Evolutionary conservation across 2,888 invertebrate genomes (phyloP).

Genomic region (Acleris sparsana): DNA sequence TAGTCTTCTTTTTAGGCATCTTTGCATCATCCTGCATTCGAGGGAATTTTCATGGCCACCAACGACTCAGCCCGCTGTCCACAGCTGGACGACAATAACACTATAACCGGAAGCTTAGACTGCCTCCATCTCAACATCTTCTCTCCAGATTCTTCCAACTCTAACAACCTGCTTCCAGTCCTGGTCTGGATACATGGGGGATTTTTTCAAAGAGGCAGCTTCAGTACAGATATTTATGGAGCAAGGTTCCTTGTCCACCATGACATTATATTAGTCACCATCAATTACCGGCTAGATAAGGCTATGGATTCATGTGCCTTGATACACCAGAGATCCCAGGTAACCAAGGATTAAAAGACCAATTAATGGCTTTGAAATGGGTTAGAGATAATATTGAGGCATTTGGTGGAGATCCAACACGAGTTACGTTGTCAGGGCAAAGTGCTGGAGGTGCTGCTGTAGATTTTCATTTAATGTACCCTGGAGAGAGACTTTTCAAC

Average conservation of each 20-base stretch:
- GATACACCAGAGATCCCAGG: slow-evolving; percentile 44
- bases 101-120: slow-evolving; percentile 65
- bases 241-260: slow-evolving; percentile 34
- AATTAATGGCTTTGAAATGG: slow-evolving; percentile 39
- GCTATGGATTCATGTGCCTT: slow-evolving; percentile 39
- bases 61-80: slow-evolving; percentile 58
- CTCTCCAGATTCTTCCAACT: slow-evolving; percentile 29
- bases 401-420: slow-evolving; percentile 36
- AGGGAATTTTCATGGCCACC: slow-evolving; percentile 52
- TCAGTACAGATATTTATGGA: slow-evolving; percentile 7
- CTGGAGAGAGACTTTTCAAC: slow-evolving; percentile 32
- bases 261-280: slow-evolving; percentile 35
- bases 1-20: slow-evolving; percentile 48
- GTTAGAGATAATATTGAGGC: slow-evolving; percentile 38
- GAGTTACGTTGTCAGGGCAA: slow-evolving; percentile 36
- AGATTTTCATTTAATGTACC: slow-evolving; percentile 37
- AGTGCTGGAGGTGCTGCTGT: slow-evolving; percentile 39
- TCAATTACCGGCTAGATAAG: slow-evolving; percentile 39
- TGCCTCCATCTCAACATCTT: slow-evolving; percentile 84
- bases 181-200: slow-evolving; percentile 38
- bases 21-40: slow-evolving; percentile 46
- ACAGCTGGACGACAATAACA: slow-evolving; percentile 44
- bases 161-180: slow-evolving; percentile 35
- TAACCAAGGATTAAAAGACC: slow-evolving; percentile 46
- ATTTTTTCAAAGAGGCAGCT: slow-evolving; percentile 21